phyloP scores from a whole-genome alignment of 1,140 invertebrate genomes.

The Trissolcus basalis region DNA sequence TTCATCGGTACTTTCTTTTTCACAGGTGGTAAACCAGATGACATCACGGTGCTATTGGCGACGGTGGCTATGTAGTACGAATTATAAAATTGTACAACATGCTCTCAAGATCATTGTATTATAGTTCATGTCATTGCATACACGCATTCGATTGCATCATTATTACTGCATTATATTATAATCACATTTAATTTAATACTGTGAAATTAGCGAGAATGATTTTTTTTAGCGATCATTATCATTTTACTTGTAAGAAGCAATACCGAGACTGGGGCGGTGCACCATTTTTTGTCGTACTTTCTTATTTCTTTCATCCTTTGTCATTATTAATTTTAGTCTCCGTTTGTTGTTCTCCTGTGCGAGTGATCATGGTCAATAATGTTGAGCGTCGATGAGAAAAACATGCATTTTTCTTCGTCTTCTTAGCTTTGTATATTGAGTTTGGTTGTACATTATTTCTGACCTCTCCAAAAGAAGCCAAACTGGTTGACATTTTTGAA shows the following conservation, averaged over 20 bases:
- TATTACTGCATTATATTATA: slow-evolving; percentile 61
- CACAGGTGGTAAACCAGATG: slow-evolving; percentile 96
- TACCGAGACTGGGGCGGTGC: slow-evolving; percentile 21
- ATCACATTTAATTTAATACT: slow-evolving; percentile 69
- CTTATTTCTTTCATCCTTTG: slow-evolving; percentile 5
- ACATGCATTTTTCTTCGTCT: slow-evolving; percentile 13
- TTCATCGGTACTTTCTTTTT: slow-evolving; percentile 4
- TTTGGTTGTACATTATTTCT: slow-evolving; percentile 9
- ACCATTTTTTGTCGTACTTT: slow-evolving; percentile 12
- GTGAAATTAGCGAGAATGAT: slow-evolving; percentile 56
- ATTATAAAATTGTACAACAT: slow-evolving; percentile 68
- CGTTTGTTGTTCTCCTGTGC: background rate
- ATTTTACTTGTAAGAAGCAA: slow-evolving; percentile 22
- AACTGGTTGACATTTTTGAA: slow-evolving; percentile 18
- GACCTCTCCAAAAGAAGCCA: slow-evolving; percentile 4
- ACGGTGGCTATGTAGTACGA: slow-evolving; percentile 85
- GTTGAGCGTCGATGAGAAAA: slow-evolving; percentile 15
- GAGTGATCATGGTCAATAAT: slow-evolving; percentile 8
- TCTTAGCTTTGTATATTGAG: slow-evolving; percentile 21
- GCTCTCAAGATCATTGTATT: slow-evolving; percentile 72
- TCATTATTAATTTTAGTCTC: slow-evolving; percentile 1
- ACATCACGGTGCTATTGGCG: slow-evolving; percentile 96
- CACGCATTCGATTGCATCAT: slow-evolving; percentile 67
- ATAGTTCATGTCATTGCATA: slow-evolving; percentile 74
- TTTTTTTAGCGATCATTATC: slow-evolving; percentile 61